These are phyloP conservation scores for Heliconius hermathena DNA, from an alignment of 1,140 invertebrate species.

Conservation along the genomic window DNA sequence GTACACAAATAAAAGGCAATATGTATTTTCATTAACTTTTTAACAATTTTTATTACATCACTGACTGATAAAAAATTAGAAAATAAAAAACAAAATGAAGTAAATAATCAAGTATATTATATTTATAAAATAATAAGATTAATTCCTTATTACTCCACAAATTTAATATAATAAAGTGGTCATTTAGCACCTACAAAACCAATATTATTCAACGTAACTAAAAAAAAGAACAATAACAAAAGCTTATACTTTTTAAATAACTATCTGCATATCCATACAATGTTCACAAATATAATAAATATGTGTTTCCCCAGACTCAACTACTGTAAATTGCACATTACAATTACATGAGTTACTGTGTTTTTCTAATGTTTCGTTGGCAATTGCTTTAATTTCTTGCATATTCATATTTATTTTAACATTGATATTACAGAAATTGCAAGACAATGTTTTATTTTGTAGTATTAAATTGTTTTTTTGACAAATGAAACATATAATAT, in stretches of 20 bases:
- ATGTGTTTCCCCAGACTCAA: conserved; percentile 58
- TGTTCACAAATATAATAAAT: conserved; percentile 67
- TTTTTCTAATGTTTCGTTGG: conserved; percentile 55
- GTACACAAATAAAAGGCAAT: no score
- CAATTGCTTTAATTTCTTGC: conserved; percentile 52
- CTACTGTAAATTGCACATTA: conserved; percentile 55
- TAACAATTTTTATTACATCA: no score
- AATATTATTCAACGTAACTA: background rate
- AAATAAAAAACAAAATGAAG: no score
- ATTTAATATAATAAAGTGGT: background rate
- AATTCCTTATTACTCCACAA: no score
- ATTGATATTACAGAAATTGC: conserved; percentile 53
- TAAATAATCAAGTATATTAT: no score
- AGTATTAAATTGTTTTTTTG: conserved; percentile 62
- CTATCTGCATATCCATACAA: conserved; percentile 64
- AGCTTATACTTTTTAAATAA: conserved; percentile 44
- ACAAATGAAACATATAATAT: conserved; percentile 70
- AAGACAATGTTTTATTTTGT: conserved; percentile 45
- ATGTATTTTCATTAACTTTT: no score
- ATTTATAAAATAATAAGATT: no score
- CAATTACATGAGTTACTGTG: conserved; percentile 54
- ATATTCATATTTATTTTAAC: conserved; percentile 53
- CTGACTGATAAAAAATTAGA: no score
- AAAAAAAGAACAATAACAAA: background rate
- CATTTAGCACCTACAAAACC: background rate